Evolutionary conservation across 2,113 vertebrate genomes (phyloP).

Genomic region (Myiopsitta monachus): DNA sequence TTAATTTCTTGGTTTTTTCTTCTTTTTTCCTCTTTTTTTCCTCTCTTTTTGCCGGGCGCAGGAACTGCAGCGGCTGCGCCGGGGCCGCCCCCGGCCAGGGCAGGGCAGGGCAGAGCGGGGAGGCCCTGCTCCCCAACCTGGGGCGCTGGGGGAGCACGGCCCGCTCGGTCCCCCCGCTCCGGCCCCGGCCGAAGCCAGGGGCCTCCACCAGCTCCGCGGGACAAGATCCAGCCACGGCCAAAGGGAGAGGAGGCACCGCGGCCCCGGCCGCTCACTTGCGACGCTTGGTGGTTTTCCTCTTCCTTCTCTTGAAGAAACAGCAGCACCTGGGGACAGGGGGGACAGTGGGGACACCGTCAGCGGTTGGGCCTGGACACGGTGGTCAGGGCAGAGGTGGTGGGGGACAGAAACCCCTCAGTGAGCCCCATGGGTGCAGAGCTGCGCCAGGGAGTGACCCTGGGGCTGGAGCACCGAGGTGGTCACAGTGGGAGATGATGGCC

Average conservation of each 20-base stretch:
- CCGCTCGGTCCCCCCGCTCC: neutral
- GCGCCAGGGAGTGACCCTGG: accelerated
- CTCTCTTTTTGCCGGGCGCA: constrained; percentile 8
- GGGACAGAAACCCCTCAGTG: neutral
- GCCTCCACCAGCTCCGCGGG: neutral
- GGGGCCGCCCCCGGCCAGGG: no score
- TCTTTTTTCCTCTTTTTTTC: neutral
- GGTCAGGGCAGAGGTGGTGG: neutral
- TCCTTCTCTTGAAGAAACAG: constrained; percentile 98
- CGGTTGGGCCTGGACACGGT: accelerated
- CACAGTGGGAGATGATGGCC: accelerated
- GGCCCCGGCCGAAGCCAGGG: neutral
- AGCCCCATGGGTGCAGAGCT: neutral
- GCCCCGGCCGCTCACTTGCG: constrained; percentile 83
- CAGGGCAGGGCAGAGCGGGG: neutral
- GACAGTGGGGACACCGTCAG: neutral
- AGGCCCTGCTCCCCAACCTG: neutral
- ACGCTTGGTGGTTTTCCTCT: constrained; percentile 95
- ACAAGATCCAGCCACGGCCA: constrained; percentile 7
- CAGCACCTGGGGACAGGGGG: constrained; percentile 84
- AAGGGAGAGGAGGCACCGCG: constrained; percentile 23
- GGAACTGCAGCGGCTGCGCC: neutral
- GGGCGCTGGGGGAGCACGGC: neutral
- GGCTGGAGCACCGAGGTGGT: neutral
- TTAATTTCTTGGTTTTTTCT: neutral